Evolutionary conservation across 2,888 invertebrate species (phyloP), one percentile per base, ranked within the genome.

Genomic region (Andrena haemorrhoa): DNA sequence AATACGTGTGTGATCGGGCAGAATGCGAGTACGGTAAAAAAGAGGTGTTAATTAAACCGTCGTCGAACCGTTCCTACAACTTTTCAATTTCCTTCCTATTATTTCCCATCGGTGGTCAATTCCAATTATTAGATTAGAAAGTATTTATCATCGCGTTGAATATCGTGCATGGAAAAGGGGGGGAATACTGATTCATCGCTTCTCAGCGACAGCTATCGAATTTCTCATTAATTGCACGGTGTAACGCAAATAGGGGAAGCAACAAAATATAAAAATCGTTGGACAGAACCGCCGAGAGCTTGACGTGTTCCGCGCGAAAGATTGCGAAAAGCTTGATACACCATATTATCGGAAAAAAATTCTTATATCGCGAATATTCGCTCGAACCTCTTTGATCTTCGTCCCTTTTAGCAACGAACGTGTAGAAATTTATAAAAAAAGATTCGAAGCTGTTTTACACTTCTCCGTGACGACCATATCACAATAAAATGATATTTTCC

Each of bases 181-280:
- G 20, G 49, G 29, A 53, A 16, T 23, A 1, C 51, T 12, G 29
- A 35, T 77, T 65, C 69, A 47, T 33, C 35, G 51, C 33, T 61
- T 31, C 29, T 49, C 61, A 66, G 23, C 64, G 69, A 60, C 66
- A 66, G 35, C 47, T 63, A 60, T 75, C 26, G 63, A 72, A 75
- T 78, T 75, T 73, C 58, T 75, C 80, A 70, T 84, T 75, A 81
- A 74, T 70, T 74, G 29, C 16, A 35, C 65, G 23, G 10, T 20
- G 56, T 8, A 71, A 73, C 63, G 47, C 26, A 33, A n/a, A 4
- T 31, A 56, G 10, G 58, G 29, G 20, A 35, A 49, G 33, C 61
- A 12, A 41, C 8, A 53, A 71, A 49, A 51, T 56, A 71, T 66
- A 73, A 66, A 53, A 61, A 56, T 70, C 53, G 63, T 41, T 29